Conservation (phyloP, 2,888 invertebrate species). For the Antheraea assamensis region DNA sequence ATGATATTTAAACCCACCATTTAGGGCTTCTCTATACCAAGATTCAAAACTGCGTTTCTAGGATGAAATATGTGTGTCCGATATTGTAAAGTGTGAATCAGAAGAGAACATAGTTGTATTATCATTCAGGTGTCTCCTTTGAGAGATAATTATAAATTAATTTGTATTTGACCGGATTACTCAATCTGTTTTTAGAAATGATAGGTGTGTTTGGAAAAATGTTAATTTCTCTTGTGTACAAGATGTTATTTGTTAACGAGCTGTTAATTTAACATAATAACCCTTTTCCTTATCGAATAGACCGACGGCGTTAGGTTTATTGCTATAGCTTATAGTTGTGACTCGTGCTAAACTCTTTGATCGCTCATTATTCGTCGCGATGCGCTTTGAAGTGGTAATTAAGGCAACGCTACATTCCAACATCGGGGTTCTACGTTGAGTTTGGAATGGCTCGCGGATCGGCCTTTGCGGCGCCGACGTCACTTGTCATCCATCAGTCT, state of each 20-base stretch:
- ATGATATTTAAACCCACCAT: not conserved
- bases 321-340: not conserved
- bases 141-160: too few relatives aligned
- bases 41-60: not conserved
- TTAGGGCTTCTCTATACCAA: not conserved
- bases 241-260: not conserved
- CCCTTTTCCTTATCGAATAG: not conserved
- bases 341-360: slow-evolving; percentile 25
- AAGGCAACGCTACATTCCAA: slow-evolving; percentile 46
- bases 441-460: slow-evolving; percentile 40
- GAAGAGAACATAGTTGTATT: too few relatives aligned
- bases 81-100: not conserved
- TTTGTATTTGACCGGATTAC: too few relatives aligned
- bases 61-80: not conserved
- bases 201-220: too few relatives aligned
- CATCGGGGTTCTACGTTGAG: slow-evolving; percentile 47
- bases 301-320: not conserved
- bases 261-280: not conserved
- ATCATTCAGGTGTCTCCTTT: too few relatives aligned
- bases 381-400: slow-evolving; percentile 50
- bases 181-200: too few relatives aligned
- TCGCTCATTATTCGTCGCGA: slow-evolving; percentile 49
- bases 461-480: slow-evolving; percentile 53
- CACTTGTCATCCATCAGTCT: slow-evolving; percentile 82
- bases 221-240: too few relatives aligned